Evolutionary conservation across 2,888 invertebrate species (phyloP), one percentile per base, ranked within the genome.

Genomic region (Lasioglossum pauxillum): DNA sequence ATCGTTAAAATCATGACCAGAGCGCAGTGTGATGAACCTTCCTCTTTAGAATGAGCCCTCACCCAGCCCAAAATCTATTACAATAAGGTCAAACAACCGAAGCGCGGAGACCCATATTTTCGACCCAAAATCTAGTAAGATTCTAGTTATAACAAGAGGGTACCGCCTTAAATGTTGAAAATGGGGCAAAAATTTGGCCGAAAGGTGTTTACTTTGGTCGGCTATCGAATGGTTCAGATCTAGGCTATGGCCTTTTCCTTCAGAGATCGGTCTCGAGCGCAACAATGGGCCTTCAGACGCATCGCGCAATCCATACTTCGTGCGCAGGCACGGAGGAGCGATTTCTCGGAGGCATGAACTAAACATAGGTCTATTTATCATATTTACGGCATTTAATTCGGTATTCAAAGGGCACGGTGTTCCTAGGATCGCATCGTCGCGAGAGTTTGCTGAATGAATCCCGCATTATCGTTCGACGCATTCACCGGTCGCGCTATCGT

Each of bases 391-490:
- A 57, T 84, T 84, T 82, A 78, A 82, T 83, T 83, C 75, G 75
- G 75, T 64, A 82, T 84, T 75, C 75, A 78, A 82, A 60, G 49
- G 81, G 44, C 8, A 53, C 69, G 74, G 57, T 67, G 60, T 77
- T 71, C 14, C 73, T 41, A 53, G 82, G 69, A 75, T 75, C 38
- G 23, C 23, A 23, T 35, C 38, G 69, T 31, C 67, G 35, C 67
- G 53, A 53, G 19, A 35, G 67, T 35, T 38, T 7, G 38, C 69
- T 72, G 77, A 82, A 86, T 79, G 77, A 78, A 78, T 64, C 60
- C 69, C 31, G 82, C 79, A 82, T 86, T 85, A 86, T 86, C 86
- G 75, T 84, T 49, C 84, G 81, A 72, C 64, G 80, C 71, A 78
- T 78, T 82, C 82, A 78, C 12, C 72, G 72, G n/a, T 23, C 49